A percentile compares a stretch with the other conserved stretches of the same genome.
Conservation (phyloP, 2,888 invertebrate species). For the Torymus aiolomorphi region DNA sequence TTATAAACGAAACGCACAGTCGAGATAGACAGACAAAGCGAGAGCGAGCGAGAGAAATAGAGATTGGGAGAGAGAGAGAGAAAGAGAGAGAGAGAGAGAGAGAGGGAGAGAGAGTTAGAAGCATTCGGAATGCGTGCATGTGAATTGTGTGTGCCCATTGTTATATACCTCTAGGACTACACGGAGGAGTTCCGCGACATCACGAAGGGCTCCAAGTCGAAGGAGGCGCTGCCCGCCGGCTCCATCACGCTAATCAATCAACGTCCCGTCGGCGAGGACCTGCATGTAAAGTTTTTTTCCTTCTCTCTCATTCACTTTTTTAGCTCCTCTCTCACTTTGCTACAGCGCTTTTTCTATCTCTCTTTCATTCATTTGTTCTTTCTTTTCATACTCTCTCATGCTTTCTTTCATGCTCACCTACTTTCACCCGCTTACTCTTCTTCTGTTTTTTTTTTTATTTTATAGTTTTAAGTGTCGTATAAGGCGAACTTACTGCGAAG, state of each 20-base stretch:
- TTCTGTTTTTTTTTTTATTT: not conserved
- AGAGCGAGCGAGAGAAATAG: not conserved
- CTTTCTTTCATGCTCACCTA: conserved; percentile 64
- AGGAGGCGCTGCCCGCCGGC: conserved; percentile 93
- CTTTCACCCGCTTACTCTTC: conserved; percentile 10
- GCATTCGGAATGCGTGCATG: conserved; percentile 76
- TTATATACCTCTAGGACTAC: conserved; percentile 86
- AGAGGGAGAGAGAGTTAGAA: conserved; percentile 31
- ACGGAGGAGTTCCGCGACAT: conserved; percentile 98
- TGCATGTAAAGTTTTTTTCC: conserved; percentile 83
- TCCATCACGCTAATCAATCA: conserved; percentile 97
- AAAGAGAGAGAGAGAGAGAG: conserved; percentile 16
- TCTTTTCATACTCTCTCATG: conserved; percentile 63
- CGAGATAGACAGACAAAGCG: not conserved
- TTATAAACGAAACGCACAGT: not conserved
- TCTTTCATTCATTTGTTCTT: not conserved
- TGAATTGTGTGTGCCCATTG: conserved; percentile 74
- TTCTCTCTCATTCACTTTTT: conserved; percentile 62
- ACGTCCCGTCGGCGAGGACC: conserved; percentile 95
- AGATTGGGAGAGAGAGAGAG: conserved; percentile 14
- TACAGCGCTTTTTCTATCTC: conserved; percentile 30
- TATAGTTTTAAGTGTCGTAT: not conserved
- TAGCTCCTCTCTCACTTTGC: not conserved
- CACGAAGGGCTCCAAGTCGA: conserved; percentile 92
- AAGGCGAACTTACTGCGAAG: not conserved